phyloP scores from a whole-genome alignment of 2,113 vertebrate species.

The Semnopithecus entellus region DNA sequence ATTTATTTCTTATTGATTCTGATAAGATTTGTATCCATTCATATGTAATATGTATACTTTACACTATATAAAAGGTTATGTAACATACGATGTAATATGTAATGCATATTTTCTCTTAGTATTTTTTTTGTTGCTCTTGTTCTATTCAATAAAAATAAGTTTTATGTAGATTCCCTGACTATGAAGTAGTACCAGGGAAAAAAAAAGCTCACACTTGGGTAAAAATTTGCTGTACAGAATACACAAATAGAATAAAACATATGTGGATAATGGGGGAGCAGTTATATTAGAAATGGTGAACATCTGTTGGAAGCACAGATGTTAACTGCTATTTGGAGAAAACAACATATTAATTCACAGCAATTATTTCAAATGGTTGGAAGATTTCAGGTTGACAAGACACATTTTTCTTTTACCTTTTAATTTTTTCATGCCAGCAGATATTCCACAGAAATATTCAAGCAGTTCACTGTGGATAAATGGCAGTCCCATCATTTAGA shows the following conservation, averaged over 20 bases:
- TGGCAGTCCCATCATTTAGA: conserved; percentile 15
- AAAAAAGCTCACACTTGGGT: background rate
- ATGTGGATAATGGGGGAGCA: conserved; percentile 21
- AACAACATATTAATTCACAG: conserved; percentile 44
- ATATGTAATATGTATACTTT: background rate
- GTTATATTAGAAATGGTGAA: background rate
- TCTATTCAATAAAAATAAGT: background rate
- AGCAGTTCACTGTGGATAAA: conserved; percentile 6
- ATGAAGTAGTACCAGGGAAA: background rate
- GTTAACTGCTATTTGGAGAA: conserved; percentile 42
- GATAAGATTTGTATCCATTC: background rate
- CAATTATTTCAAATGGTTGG: conserved; percentile 54
- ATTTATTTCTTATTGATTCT: background rate
- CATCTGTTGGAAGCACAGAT: conserved; percentile 50
- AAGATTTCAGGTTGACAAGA: conserved; percentile 32
- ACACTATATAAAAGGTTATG: background rate
- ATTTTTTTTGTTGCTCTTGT: background rate
- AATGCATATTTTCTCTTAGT: background rate
- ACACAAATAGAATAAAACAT: conserved; percentile 18
- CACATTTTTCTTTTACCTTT: conserved; percentile 47
- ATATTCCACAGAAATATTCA: conserved; percentile 37
- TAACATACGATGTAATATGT: background rate
- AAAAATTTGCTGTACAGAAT: background rate
- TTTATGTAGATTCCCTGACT: background rate
- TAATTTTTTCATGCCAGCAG: background rate